Percentiles rank a stretch among this genome's conserved stretches.
phyloP scores from a whole-genome alignment of 2,888 invertebrate genomes.

The Tinea semifulvella region DNA sequence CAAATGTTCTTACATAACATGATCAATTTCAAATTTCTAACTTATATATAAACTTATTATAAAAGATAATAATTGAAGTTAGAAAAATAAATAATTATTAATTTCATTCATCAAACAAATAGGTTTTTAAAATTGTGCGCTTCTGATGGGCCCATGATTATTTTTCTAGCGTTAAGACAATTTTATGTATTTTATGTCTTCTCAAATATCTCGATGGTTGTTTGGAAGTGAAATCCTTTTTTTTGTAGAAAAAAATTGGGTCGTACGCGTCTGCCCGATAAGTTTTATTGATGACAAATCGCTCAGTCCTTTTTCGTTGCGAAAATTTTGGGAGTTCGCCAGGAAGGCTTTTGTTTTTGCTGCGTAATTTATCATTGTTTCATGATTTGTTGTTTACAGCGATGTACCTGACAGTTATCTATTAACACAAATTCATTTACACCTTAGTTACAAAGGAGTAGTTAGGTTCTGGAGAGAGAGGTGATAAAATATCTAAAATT shows the following conservation, averaged over 20 bases:
- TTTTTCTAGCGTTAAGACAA: too few relatives aligned
- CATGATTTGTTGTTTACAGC: constrained; percentile 1
- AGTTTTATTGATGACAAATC: constrained; percentile 48
- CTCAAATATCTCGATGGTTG: not conserved
- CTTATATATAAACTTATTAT: too few relatives aligned
- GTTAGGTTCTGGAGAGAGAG: too few relatives aligned
- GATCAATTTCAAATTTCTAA: too few relatives aligned
- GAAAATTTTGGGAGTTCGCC: constrained; percentile 36
- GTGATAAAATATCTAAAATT: too few relatives aligned
- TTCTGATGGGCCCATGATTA: too few relatives aligned
- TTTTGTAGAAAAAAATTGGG: constrained; percentile 24
- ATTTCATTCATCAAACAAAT: too few relatives aligned
- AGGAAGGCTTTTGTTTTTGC: constrained; percentile 25
- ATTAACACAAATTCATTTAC: not conserved
- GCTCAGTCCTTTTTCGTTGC: constrained; percentile 25
- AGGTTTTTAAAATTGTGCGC: too few relatives aligned
- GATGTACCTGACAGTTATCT: constrained; percentile 7
- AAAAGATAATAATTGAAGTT: too few relatives aligned
- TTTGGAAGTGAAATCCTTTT: constrained; percentile 1
- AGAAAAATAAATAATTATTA: too few relatives aligned
- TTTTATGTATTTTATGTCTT: not conserved
- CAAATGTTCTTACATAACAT: too few relatives aligned
- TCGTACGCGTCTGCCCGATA: constrained; percentile 30
- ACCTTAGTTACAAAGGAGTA: too few relatives aligned
- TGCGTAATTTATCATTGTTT: constrained; percentile 13